Conservation (phyloP, 2,888 invertebrate genomes). For the Magallana nippona region DNA sequence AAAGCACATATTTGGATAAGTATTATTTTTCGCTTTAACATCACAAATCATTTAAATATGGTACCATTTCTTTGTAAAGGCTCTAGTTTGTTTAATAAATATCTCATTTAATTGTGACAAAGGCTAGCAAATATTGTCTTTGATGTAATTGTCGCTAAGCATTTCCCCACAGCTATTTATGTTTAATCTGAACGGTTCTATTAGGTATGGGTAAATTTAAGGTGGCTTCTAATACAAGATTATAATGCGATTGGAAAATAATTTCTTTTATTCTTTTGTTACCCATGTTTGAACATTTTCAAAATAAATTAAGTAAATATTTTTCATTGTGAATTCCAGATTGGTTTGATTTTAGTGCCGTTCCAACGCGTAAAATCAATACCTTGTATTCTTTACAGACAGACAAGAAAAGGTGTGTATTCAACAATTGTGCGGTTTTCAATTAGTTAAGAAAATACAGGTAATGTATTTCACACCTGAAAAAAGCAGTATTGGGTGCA, state of each 20-base stretch:
- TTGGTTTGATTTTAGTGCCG: conserved; percentile 21
- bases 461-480: conserved; percentile 29
- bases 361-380: not conserved
- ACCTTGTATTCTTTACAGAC: not conserved
- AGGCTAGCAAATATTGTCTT: conserved; percentile 14
- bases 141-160: conserved; percentile 31
- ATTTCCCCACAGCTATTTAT: conserved; percentile 21
- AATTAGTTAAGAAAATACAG: conserved; percentile 21
- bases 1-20: conserved; percentile 47
- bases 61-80: conserved; percentile 28
- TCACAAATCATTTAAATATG: conserved; percentile 33
- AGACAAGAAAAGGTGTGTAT: not conserved
- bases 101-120: conserved; percentile 33
- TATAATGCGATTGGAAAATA: conserved; percentile 35
- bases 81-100: conserved; percentile 26
- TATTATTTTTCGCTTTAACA: conserved; percentile 39
- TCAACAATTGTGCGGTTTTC: conserved; percentile 14
- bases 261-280: conserved; percentile 31
- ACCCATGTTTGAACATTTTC: conserved; percentile 17
- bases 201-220: conserved; percentile 20
- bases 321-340: conserved; percentile 26
- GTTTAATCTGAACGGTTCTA: conserved; percentile 17
- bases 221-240: conserved; percentile 26
- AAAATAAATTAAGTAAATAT: conserved; percentile 34
- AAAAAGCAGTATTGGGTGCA: not conserved